phyloP scores from a whole-genome alignment of 2,888 invertebrate species.

The Scrobipalpa costella region DNA sequence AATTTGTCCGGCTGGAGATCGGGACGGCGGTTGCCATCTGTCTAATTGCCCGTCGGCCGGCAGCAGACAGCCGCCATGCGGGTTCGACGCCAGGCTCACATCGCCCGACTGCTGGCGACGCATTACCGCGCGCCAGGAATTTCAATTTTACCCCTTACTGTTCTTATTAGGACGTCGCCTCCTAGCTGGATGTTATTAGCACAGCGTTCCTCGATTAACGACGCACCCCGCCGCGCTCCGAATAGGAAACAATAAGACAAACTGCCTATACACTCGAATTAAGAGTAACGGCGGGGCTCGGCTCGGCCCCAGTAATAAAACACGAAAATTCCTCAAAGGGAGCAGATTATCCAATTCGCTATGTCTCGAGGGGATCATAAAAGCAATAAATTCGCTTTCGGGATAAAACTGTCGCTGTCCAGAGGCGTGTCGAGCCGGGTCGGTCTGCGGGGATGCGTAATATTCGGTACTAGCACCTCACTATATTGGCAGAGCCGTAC shows the following conservation, averaged over 20 bases:
- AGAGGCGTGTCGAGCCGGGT: slow-evolving; percentile 23
- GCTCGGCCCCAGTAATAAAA: slow-evolving; percentile 35
- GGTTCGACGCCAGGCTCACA: slow-evolving; percentile 1
- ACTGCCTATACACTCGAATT: slow-evolving; percentile 30
- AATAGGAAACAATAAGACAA: slow-evolving; percentile 29
- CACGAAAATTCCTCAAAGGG: slow-evolving; percentile 34
- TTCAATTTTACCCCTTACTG: slow-evolving; percentile 37
- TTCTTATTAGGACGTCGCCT: slow-evolving; percentile 26
- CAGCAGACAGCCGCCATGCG: slow-evolving; percentile 5
- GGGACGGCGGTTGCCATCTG: slow-evolving; percentile 31
- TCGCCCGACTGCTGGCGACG: slow-evolving; percentile 20
- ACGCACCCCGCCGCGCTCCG: slow-evolving; percentile 28
- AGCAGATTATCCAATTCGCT: slow-evolving; percentile 39
- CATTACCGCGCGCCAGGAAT: slow-evolving; percentile 32
- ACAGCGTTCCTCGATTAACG: slow-evolving; percentile 30
- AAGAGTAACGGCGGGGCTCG: slow-evolving; percentile 25
- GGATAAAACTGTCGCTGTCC: slow-evolving; percentile 32
- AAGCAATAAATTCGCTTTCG: slow-evolving; percentile 37
- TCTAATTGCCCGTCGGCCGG: slow-evolving; percentile 33
- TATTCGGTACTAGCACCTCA: slow-evolving; percentile 3
- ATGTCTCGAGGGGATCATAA: slow-evolving; percentile 40
- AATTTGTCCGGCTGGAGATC: slow-evolving; percentile 18
- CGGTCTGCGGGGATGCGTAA: slow-evolving; percentile 7
- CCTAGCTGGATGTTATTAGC: slow-evolving; percentile 27
- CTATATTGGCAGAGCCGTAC: slow-evolving; percentile 1